Evolutionary conservation across 2,113 vertebrate species (phyloP).

Genomic region (Xenus cinereus): DNA sequence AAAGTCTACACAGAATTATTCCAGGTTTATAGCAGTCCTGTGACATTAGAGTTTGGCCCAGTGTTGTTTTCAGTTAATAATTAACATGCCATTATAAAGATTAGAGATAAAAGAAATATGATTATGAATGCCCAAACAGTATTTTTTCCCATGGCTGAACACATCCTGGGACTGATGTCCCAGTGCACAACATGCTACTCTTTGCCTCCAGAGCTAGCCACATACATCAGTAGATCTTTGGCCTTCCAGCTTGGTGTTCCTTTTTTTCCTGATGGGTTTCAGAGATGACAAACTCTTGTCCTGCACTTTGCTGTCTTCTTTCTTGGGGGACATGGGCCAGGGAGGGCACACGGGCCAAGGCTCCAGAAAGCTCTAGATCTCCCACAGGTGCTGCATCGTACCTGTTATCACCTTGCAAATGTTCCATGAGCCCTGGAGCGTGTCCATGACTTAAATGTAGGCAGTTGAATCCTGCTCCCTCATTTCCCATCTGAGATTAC

Average conservation of each 20-base stretch:
- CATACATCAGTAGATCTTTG: not conserved
- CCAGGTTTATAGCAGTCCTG: not conserved
- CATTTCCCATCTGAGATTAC: not conserved
- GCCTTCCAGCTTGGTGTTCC: not conserved
- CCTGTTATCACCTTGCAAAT: not conserved
- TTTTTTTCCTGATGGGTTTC: not conserved
- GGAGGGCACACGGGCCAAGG: not conserved
- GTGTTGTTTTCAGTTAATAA: not conserved
- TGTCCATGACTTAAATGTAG: not conserved
- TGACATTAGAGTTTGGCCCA: not conserved
- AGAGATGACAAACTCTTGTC: not conserved
- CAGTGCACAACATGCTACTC: not conserved
- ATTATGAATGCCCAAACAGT: not conserved
- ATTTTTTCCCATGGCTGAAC: not conserved
- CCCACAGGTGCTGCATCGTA: not conserved
- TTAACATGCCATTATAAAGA: slow-evolving; percentile 17
- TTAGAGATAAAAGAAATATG: not conserved
- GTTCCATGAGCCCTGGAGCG: not conserved
- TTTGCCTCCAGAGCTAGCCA: not conserved
- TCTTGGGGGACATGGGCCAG: not conserved
- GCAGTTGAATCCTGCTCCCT: not conserved
- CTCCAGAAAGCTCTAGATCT: not conserved
- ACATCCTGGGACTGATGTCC: not conserved
- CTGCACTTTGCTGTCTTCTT: not conserved
- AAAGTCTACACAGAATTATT: not conserved